Evolutionary conservation across 1,140 invertebrate species (phyloP).

Genomic region (Nebria ingens): DNA sequence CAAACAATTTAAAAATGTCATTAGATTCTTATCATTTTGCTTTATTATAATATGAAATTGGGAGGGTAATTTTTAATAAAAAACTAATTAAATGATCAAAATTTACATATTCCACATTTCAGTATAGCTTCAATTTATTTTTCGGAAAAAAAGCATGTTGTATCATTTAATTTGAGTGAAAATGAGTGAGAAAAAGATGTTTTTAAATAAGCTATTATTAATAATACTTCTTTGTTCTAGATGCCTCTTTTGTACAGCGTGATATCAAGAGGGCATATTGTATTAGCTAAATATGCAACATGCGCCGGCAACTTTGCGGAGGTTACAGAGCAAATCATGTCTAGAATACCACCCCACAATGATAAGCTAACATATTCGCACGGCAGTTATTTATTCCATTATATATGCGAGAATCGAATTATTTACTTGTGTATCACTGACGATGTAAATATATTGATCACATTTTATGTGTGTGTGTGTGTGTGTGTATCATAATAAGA

Average conservation of each 20-base stretch:
- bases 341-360: constrained; percentile 73
- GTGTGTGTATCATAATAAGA: too few relatives aligned
- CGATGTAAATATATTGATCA: constrained; percentile 61
- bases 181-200: too few relatives aligned
- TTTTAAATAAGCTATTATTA: too few relatives aligned
- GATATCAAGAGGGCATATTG: constrained; percentile 73
- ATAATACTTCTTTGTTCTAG: constrained; percentile 14
- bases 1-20: too few relatives aligned
- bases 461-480: constrained; percentile 1
- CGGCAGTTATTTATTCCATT: constrained; percentile 87
- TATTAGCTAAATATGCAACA: constrained; percentile 80
- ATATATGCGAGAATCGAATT: constrained; percentile 75
- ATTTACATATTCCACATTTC: too few relatives aligned
- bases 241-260: constrained; percentile 88
- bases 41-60: neutral
- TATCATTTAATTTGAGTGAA: too few relatives aligned
- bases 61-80: neutral
- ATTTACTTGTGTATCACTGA: constrained; percentile 92
- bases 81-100: neutral
- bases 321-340: constrained; percentile 83
- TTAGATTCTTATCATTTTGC: too few relatives aligned
- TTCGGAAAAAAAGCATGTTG: too few relatives aligned
- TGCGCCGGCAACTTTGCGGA: constrained; percentile 89
- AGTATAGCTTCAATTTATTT: too few relatives aligned
- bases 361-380: constrained; percentile 87